phyloP scores from a whole-genome alignment of 2,888 invertebrate genomes.

The Sinotaia quadrata region DNA sequence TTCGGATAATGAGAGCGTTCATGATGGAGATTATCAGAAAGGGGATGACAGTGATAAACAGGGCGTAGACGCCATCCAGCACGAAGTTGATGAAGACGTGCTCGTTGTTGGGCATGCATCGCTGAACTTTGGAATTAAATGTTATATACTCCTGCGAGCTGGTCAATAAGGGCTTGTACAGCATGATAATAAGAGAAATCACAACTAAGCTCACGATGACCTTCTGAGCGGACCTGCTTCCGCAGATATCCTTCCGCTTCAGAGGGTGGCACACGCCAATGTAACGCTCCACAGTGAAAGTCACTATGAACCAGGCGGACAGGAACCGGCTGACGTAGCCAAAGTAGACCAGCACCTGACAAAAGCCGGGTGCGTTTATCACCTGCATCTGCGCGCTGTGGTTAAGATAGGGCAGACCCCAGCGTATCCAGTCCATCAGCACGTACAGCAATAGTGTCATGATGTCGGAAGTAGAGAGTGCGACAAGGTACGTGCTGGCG shows the following conservation, averaged over 20 bases:
- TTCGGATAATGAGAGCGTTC: constrained; percentile 56
- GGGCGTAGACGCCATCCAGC: constrained; percentile 58
- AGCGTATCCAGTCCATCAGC: constrained; percentile 63
- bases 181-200: constrained; percentile 45
- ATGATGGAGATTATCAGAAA: constrained; percentile 58
- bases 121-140: constrained; percentile 18
- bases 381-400: constrained; percentile 38
- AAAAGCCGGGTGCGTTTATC: constrained; percentile 55
- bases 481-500: constrained; percentile 85
- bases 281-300: constrained; percentile 67
- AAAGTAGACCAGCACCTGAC: constrained; percentile 78
- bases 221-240: constrained; percentile 23
- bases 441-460: constrained; percentile 78
- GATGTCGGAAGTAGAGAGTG: constrained; percentile 84
- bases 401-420: constrained; percentile 49
- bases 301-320: constrained; percentile 67
- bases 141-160: constrained; percentile 42
- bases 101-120: constrained; percentile 47
- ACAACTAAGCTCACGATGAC: constrained; percentile 51
- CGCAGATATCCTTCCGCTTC: constrained; percentile 54
- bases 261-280: constrained; percentile 68
- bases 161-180: constrained; percentile 64
- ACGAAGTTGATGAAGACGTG: constrained; percentile 48
- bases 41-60: constrained; percentile 57
- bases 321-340: constrained; percentile 72